These are phyloP conservation scores for Parthenolecanium corni DNA, from an alignment of 2,888 invertebrate species.

Conservation along the genomic window DNA sequence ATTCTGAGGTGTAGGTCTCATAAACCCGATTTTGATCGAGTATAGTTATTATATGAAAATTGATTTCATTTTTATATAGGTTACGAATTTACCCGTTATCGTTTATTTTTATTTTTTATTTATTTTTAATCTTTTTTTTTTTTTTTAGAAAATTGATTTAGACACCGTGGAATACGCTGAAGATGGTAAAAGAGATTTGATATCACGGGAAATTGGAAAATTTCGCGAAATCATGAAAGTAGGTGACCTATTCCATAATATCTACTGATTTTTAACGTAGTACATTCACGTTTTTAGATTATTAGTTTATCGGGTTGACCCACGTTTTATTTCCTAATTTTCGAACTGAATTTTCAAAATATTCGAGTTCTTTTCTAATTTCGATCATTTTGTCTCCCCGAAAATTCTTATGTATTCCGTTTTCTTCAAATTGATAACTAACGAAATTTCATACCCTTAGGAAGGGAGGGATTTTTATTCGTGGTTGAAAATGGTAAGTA, in stretches of 20 bases:
- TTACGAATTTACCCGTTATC: neutral
- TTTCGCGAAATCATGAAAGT: constrained; percentile 97
- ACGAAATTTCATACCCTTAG: neutral
- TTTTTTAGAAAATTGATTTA: constrained; percentile 38
- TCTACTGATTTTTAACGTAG: constrained; percentile 32
- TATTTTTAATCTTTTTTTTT: neutral
- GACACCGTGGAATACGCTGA: constrained; percentile 77
- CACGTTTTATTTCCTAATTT: too few species aligned
- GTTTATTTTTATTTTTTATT: neutral
- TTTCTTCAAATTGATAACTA: neutral
- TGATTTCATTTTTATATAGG: neutral
- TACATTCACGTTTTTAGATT: neutral
- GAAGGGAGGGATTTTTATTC: constrained; percentile 15
- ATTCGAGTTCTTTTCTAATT: too few species aligned
- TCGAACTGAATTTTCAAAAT: too few species aligned
- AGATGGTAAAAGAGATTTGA: constrained; percentile 90
- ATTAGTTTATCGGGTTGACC: too few species aligned
- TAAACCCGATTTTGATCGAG: too few species aligned
- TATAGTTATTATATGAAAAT: too few species aligned
- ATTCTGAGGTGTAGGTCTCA: too few species aligned
- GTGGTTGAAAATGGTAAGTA: constrained; percentile 22
- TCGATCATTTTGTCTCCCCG: too few species aligned
- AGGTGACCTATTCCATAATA: constrained; percentile 38
- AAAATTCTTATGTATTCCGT: neutral
- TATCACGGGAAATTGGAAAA: constrained; percentile 92